phyloP scores from a whole-genome alignment of 2,113 vertebrate species.

The Corythornis madagascariensis region DNA sequence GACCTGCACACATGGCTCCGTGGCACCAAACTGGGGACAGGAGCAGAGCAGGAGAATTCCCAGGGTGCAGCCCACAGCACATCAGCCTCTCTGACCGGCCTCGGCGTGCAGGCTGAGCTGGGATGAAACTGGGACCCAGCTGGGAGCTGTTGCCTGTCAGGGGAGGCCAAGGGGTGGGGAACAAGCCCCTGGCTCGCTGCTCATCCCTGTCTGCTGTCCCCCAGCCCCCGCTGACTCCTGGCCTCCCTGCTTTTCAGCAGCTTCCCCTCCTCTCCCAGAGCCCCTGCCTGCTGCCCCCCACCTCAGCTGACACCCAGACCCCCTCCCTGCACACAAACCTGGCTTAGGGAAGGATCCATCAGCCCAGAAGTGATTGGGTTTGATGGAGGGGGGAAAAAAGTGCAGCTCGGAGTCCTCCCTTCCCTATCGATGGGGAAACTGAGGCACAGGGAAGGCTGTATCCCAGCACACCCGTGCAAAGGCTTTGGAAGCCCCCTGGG shows the following conservation, averaged over 20 bases:
- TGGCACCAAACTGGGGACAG: neutral
- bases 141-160: neutral
- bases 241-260: neutral
- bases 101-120: neutral
- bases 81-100: neutral
- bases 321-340: accelerated
- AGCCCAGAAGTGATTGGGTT: neutral
- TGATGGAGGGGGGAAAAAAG: neutral
- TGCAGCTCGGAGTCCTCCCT: neutral
- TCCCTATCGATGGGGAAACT: neutral
- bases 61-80: neutral
- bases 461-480: neutral
- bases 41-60: neutral
- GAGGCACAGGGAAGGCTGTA: neutral
- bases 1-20: neutral
- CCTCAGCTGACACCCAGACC: neutral
- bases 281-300: neutral
- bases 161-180: neutral
- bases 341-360: neutral
- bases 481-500: neutral
- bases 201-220: neutral
- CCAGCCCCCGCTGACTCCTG: neutral
- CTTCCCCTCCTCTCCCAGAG: too few species aligned
- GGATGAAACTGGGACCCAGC: neutral
- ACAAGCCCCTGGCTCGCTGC: neutral